Percentiles rank a stretch among this genome's conserved stretches.
Conservation (phyloP, 2,113 vertebrate species). For the Odontophorus gujanensis region DNA sequence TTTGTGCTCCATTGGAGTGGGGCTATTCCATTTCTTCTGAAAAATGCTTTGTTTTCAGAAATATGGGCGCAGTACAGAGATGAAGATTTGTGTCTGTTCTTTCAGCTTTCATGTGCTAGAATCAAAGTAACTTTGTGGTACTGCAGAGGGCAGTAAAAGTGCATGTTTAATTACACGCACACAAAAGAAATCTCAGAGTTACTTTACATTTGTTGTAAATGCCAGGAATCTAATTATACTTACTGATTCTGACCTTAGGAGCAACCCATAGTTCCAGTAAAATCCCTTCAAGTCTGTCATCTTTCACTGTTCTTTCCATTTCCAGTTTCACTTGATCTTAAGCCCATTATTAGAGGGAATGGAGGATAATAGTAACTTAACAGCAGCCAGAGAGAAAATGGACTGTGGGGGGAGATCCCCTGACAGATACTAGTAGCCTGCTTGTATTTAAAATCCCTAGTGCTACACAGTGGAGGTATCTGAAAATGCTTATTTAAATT, state of each 20-base stretch:
- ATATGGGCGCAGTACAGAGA: conserved; percentile 34
- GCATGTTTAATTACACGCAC: conserved; percentile 59
- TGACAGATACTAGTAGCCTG: background rate
- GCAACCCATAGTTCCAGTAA: conserved; percentile 57
- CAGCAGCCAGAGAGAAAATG: conserved; percentile 33
- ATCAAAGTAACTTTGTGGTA: conserved; percentile 77
- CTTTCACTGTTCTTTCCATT: conserved; percentile 67
- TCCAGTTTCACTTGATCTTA: conserved; percentile 72
- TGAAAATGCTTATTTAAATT: conserved; percentile 24
- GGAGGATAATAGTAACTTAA: conserved; percentile 60
- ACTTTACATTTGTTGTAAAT: conserved; percentile 68
- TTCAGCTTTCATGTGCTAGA: conserved; percentile 76
- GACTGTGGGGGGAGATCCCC: background rate
- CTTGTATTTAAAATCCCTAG: background rate
- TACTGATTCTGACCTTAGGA: conserved; percentile 72
- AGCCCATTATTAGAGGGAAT: conserved; percentile 65
- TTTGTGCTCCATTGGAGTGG: conserved; percentile 33
- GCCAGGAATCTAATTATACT: conserved; percentile 75
- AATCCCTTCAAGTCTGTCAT: conserved; percentile 68
- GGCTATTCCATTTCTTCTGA: background rate
- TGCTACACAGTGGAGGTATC: background rate
- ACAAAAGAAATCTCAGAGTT: conserved; percentile 56
- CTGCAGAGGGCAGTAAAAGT: conserved; percentile 74
- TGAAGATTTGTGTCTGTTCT: conserved; percentile 60
- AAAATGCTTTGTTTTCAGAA: conserved; percentile 44